Evolutionary conservation across 1,140 invertebrate species (phyloP).

Genomic region (Hormaphis cornu): DNA sequence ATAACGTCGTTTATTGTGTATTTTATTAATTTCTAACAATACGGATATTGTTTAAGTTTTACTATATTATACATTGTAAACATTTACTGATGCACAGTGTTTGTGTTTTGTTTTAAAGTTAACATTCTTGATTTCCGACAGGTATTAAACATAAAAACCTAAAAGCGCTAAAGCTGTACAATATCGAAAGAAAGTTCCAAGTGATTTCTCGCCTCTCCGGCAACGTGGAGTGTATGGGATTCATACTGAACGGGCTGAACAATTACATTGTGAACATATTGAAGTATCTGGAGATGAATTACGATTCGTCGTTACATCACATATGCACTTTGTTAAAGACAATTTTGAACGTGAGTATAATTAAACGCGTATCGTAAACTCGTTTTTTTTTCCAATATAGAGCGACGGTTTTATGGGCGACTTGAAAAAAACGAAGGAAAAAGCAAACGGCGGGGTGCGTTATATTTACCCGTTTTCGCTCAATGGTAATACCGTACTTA

Average conservation of each 20-base stretch:
- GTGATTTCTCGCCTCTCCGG: conserved; percentile 48
- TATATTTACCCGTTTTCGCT: too few relatives aligned
- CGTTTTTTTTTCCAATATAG: not conserved
- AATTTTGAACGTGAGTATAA: conserved; percentile 5
- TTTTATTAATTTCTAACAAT: too few relatives aligned
- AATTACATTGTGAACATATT: conserved; percentile 46
- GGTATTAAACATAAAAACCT: conserved; percentile 37
- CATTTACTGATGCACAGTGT: too few relatives aligned
- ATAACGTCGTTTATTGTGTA: too few relatives aligned
- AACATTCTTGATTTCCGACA: not conserved
- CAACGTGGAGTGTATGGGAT: conserved; percentile 53
- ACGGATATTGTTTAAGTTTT: too few relatives aligned
- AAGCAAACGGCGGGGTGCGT: too few relatives aligned
- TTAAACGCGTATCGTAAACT: not conserved
- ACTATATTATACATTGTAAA: too few relatives aligned
- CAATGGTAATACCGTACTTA: too few relatives aligned
- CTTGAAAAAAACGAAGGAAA: too few relatives aligned
- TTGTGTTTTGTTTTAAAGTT: too few relatives aligned
- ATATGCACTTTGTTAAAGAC: conserved; percentile 5
- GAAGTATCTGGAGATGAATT: conserved; percentile 20
- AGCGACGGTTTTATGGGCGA: too few relatives aligned
- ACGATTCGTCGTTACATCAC: not conserved
- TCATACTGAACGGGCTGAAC: conserved; percentile 47
- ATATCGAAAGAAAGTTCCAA: conserved; percentile 46
- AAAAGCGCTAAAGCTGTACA: conserved; percentile 32